Conservation (phyloP, 2,113 vertebrate species). For the Mus pahari region DNA sequence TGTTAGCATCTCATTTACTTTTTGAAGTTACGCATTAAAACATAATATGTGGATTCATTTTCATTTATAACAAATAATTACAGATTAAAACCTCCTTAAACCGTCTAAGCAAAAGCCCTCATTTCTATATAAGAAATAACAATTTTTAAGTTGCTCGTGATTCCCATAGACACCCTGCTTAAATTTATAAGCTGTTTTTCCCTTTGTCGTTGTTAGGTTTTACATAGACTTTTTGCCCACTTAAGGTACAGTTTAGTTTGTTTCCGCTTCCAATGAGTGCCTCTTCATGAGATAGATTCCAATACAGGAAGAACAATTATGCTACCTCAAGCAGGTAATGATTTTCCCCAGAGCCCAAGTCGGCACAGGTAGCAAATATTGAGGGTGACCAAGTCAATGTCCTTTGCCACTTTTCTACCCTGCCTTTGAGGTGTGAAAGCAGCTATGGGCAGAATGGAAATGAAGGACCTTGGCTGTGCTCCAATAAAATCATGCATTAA, state of each 20-base stretch:
- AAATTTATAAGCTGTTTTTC: neutral
- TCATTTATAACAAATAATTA: neutral
- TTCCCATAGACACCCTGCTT: neutral
- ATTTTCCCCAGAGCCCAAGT: neutral
- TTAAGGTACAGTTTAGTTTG: neutral
- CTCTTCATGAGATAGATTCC: neutral
- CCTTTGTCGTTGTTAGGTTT: neutral
- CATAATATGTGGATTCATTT: neutral
- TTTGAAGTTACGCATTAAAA: neutral
- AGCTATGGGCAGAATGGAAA: neutral
- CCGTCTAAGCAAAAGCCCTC: neutral
- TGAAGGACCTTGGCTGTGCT: neutral
- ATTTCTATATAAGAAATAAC: neutral
- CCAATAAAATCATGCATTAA: neutral
- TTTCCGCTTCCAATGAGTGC: neutral
- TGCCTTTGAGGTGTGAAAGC: neutral
- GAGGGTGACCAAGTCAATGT: neutral
- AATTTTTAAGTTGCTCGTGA: neutral
- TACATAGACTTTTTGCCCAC: neutral
- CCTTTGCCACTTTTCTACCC: neutral
- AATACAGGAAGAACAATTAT: neutral
- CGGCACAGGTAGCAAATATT: neutral
- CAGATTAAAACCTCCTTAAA: neutral
- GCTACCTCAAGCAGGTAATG: neutral
- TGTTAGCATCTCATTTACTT: neutral